Conservation (phyloP, 2,797 vertebrate species). For the Falco naumanni region DNA sequence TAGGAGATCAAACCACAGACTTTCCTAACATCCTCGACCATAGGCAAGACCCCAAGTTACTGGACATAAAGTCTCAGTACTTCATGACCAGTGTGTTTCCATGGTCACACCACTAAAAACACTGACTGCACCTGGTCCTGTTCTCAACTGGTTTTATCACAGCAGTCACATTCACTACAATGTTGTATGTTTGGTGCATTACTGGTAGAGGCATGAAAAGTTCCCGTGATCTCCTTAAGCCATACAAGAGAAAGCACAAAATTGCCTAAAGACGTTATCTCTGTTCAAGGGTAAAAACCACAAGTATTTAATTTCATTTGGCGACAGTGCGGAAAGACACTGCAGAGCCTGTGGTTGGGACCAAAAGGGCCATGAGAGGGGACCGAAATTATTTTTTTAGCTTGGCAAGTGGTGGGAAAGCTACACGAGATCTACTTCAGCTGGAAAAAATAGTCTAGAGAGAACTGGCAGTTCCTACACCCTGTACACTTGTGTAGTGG, state of each 20-base stretch:
- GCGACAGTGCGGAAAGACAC: neutral
- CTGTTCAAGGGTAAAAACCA: neutral
- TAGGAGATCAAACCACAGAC: neutral
- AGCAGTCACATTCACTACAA: neutral
- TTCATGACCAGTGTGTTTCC: neutral
- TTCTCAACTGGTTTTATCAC: neutral
- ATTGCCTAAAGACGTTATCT: accelerated
- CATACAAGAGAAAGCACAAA: neutral
- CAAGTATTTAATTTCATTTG: neutral
- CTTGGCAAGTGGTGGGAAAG: neutral
- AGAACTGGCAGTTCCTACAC: constrained; percentile 27
- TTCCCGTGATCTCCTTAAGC: neutral
- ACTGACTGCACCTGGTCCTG: neutral
- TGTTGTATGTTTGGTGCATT: neutral
- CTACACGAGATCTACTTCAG: neutral
- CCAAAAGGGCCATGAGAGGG: accelerated
- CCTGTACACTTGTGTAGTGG: neutral
- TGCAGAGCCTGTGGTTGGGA: neutral
- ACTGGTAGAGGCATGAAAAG: neutral
- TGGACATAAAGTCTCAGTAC: neutral
- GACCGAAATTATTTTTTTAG: neutral
- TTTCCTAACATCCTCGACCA: neutral
- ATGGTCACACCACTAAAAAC: neutral
- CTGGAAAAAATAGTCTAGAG: neutral
- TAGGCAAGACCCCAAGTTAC: neutral